Base-by-base conservation (phyloP, 35 echinoderm and acorn worm genomes). In the Heliocidaris tuberculata region DNA sequence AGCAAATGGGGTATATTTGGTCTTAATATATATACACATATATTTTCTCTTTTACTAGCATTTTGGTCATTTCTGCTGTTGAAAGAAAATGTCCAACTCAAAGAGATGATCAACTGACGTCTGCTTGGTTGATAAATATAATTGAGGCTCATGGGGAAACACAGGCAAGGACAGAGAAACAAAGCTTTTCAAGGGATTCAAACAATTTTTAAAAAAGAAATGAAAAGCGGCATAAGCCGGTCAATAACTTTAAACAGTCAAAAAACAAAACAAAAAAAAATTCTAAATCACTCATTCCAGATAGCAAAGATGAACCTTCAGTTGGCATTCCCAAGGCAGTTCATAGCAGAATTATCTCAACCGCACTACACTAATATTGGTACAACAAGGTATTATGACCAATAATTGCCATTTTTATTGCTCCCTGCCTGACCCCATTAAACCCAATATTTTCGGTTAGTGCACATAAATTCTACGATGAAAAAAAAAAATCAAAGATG, bases 291-390 rank as follows among this genome's bases (percentile, higher is more conserved):
- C 17, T 78, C 65, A 78, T 78, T 8, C 65, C 65, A 78, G 27
- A 78, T 78, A 78, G 27, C 15, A 78, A 78, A 78, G 65, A 78
- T 78, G 65, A 78, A 78, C 65, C 65, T 78, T 78, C 27, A n/a
- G 65, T 19, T 27, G 65, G 21, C 65, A 78, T 21, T 78, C 17
- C 21, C 65, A 78, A 78, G 65, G 65, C 21, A 78, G 27, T 13
- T 15, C 65, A 78, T 21, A 78, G 65, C 17, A 19, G 87, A 32
- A 15, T 89, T 89, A 89, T 89, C 87, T 89, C 15, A 27, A 89
- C 31, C 87, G 5, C 87, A 89, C 87, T 89, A 32, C 47, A 48
- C 87, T 89, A 89, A 89, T 89, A 89, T 89, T 89, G 31, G 87
- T 89, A 89, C 87, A 89, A 89, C 13, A 12, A 27, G 87, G 31